Conservation (phyloP, 2,888 invertebrate genomes). For the Hirudinaria manillensis region DNA sequence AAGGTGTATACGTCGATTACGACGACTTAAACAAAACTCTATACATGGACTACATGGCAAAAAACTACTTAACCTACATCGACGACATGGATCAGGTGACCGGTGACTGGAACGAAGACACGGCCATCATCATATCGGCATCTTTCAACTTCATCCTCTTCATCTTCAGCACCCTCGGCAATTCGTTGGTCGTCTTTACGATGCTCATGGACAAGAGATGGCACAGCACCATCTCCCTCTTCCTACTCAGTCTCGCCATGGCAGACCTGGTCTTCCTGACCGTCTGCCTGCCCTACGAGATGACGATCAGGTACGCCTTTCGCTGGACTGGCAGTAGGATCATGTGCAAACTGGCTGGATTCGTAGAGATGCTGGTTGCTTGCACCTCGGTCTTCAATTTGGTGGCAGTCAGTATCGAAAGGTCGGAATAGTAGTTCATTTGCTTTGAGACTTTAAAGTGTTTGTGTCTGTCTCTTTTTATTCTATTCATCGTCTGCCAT, state of each 20-base stretch:
- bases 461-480: too few species aligned
- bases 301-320: conserved; percentile 45
- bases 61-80: conserved; percentile 23
- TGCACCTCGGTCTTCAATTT: conserved; percentile 58
- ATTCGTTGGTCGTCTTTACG: conserved; percentile 55
- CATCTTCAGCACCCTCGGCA: conserved; percentile 56
- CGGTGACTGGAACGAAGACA: conserved; percentile 35
- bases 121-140: conserved; percentile 42
- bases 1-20: not conserved
- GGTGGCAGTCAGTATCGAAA: conserved; percentile 58
- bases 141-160: conserved; percentile 47
- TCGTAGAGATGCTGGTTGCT: conserved; percentile 56
- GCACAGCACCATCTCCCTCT: conserved; percentile 50
- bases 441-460: too few species aligned
- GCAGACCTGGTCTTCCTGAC: conserved; percentile 57
- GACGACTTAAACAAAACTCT: not conserved
- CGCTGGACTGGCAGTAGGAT: conserved; percentile 54
- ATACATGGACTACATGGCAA: too few species aligned
- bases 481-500: too few species aligned
- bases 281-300: conserved; percentile 57
- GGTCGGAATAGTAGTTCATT: conserved; percentile 48
- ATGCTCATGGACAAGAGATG: conserved; percentile 53
- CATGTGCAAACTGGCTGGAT: conserved; percentile 57
- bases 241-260: conserved; percentile 50
- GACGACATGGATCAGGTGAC: conserved; percentile 20